Conservation (phyloP, 2,888 invertebrate species). For the Endomychus coccineus region DNA sequence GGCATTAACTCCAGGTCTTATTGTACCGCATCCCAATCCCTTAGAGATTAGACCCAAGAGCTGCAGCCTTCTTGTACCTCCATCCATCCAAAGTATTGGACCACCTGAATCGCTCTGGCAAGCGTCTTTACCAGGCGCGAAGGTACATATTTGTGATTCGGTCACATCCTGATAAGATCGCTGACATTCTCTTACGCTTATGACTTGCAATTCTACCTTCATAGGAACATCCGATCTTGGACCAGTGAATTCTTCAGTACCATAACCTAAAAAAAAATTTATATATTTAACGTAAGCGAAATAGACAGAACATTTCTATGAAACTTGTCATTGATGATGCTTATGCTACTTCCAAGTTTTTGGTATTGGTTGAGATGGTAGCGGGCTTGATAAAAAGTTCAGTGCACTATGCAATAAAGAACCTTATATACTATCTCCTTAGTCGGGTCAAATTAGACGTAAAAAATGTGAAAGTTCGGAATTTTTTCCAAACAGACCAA, state of each 20-base stretch:
- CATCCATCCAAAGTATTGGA: slow-evolving; percentile 44
- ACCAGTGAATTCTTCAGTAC: slow-evolving; percentile 47
- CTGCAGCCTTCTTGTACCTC: slow-evolving; percentile 37
- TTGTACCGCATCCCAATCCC: slow-evolving; percentile 50
- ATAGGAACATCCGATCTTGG: slow-evolving; percentile 45
- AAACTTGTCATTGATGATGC: too few species aligned
- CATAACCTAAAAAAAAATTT: slow-evolving; percentile 57
- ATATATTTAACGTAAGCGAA: too few species aligned
- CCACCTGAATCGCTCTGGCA: slow-evolving; percentile 34
- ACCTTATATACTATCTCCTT: too few species aligned
- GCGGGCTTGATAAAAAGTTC: too few species aligned
- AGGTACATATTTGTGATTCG: slow-evolving; percentile 32
- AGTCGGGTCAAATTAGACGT: too few species aligned
- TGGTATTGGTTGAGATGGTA: too few species aligned
- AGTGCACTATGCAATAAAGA: too few species aligned
- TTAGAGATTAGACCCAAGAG: slow-evolving; percentile 49
- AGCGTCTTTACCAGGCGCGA: slow-evolving; percentile 27
- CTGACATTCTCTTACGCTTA: slow-evolving; percentile 44
- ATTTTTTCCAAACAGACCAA: too few species aligned
- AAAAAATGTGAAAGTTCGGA: too few species aligned
- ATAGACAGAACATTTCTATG: too few species aligned
- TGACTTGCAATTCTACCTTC: slow-evolving; percentile 49
- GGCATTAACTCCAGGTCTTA: slow-evolving; percentile 49
- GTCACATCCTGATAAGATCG: slow-evolving; percentile 21
- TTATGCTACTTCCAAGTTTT: too few species aligned